These are phyloP conservation scores for Nemopilema nomurai DNA, from an alignment of 30 jellyfish, hydroid and myxozoan genomes.

Conservation along the genomic window DNA sequence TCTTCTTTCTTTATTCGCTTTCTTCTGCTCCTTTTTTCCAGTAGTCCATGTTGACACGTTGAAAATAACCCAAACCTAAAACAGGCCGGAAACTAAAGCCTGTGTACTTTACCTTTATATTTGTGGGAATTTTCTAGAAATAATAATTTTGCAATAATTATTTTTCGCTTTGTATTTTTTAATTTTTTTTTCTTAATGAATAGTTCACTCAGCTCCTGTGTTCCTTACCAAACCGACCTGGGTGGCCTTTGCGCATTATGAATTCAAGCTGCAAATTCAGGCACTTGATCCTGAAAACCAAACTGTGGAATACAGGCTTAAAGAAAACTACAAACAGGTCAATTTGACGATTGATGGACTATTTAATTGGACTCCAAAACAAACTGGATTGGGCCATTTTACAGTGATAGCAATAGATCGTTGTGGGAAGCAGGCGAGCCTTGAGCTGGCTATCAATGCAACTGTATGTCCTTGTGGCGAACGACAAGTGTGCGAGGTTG, in stretches of 20 bases:
- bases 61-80: no score
- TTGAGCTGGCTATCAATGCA: constrained; percentile 27
- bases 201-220: constrained; percentile 68
- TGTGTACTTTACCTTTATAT: no score
- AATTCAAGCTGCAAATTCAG: constrained; percentile 28
- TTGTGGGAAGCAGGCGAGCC: constrained; percentile 56
- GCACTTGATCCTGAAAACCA: constrained; percentile 87
- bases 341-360: constrained; percentile 53
- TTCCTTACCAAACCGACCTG: constrained; percentile 13
- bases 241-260: constrained; percentile 47
- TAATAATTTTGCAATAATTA: no score
- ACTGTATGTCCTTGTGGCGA: constrained; percentile 62
- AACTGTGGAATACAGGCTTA: constrained; percentile 38
- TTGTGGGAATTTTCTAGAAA: no score
- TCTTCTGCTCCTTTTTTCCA: constrained; percentile 54
- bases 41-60: no score
- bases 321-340: constrained; percentile 62
- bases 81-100: no score
- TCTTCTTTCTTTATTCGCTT: constrained; percentile 33
- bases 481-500: constrained; percentile 39
- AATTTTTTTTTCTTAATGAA: no score
- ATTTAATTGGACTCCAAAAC: constrained; percentile 51
- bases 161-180: no score
- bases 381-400: constrained; percentile 11
- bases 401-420: constrained; percentile 52